phyloP scores from a whole-genome alignment of 2,113 vertebrate species.

The Epinephelus moara region DNA sequence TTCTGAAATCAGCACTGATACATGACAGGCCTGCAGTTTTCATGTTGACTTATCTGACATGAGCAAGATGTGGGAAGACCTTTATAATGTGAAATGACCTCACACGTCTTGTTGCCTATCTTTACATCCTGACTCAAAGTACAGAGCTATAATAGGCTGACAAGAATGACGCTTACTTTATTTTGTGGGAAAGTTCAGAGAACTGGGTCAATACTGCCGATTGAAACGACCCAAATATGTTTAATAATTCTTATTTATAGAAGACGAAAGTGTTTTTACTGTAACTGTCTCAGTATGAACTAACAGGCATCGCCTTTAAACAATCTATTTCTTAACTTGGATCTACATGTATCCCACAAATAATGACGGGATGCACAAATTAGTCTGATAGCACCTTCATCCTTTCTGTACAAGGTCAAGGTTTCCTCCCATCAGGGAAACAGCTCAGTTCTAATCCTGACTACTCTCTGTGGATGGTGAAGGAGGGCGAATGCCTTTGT shows the following conservation, averaged over 20 bases:
- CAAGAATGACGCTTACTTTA: slow-evolving; percentile 5
- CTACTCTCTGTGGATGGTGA: not conserved
- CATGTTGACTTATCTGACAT: slow-evolving; percentile 10
- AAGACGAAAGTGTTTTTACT: not conserved
- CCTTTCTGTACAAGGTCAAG: slow-evolving; percentile 6
- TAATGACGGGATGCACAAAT: slow-evolving; percentile 43
- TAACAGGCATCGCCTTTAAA: not conserved
- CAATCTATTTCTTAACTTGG: not conserved
- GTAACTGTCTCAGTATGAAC: not conserved
- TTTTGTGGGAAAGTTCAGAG: slow-evolving; percentile 11
- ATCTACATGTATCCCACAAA: slow-evolving; percentile 19
- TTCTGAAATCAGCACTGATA: slow-evolving; percentile 33
- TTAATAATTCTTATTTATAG: not conserved
- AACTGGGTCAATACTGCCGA: not conserved
- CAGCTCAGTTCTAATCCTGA: slow-evolving; percentile 29
- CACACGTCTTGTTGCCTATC: slow-evolving; percentile 17
- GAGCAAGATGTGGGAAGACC: not conserved
- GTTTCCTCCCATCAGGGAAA: not conserved
- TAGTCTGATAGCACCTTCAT: slow-evolving; percentile 11
- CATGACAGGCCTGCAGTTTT: slow-evolving; percentile 1
- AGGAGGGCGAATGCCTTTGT: slow-evolving; percentile 30
- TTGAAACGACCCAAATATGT: not conserved
- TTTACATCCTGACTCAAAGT: slow-evolving; percentile 43
- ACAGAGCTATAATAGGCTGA: not conserved
- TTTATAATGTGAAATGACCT: slow-evolving; percentile 13